Evolutionary conservation across 2,888 invertebrate species (phyloP), one percentile per base, ranked within the genome.

Genomic region (Neocrepidodera transversa): DNA sequence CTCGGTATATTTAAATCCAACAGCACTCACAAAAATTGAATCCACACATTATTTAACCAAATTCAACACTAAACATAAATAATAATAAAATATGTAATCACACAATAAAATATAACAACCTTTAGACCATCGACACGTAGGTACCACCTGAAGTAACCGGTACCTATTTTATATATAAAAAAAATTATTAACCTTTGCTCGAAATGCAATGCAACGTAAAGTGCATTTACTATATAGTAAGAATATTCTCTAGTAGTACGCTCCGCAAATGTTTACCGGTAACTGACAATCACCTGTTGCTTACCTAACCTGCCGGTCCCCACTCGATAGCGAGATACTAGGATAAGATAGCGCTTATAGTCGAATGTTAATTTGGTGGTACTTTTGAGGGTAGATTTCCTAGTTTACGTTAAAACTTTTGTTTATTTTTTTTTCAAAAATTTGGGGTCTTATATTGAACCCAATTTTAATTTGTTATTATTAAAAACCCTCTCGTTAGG

Each of bases 231-330:
- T 50, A n/a, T 50, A 20, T 13, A 45, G 36, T 30, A 53, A 45
- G 56, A 60, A 43, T 53, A 40, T 54, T 49, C 38, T 26, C 56
- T 32, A 51, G 47, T 47, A 50, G 48, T 38, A 55, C 58, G 26
- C 63, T 53, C 50, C 17, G 35, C 65, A 58, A 60, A 62, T 52
- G 70, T 71, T 69, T 71, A 63, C 69, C 69, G 71, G 71, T 68
- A 70, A 73, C 73, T 73, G 73, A 69, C 73, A 69, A 68, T 73
- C 72, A 73, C 73, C 72, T 73, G 73, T 72, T 69, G 70, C 71
- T 65, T 63, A 60, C 62, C 51, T 60, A 65, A 67, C 63, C 63
- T 67, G 63, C 64, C 59, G 63, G 26, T 62, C 66, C 66, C 66
- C 64, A 64, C 64, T 62, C 54, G 54, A 60, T 59, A 62, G 57